phyloP scores from a whole-genome alignment of 2,113 vertebrate species.

The Myrmophylax atrothorax region DNA sequence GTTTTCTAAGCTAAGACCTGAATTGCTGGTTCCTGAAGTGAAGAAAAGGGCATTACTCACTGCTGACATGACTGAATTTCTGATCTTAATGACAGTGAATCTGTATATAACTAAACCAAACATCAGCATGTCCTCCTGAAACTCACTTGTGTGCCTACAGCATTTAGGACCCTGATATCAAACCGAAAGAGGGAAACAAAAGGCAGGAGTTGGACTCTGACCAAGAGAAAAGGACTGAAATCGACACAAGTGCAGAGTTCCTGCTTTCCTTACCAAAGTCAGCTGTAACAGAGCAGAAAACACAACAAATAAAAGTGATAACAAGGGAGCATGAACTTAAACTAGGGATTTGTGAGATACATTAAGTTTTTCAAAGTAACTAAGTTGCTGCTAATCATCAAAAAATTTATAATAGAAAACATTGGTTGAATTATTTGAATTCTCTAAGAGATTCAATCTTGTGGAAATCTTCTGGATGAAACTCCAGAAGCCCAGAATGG shows the following conservation, averaged over 20 bases:
- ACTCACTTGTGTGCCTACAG: fast-evolving
- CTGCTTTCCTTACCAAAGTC: neutral
- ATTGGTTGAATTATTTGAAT: neutral
- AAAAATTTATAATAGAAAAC: neutral
- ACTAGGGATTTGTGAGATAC: neutral
- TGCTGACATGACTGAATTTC: neutral
- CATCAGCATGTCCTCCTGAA: neutral
- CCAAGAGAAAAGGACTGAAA: neutral
- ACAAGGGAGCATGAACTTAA: neutral
- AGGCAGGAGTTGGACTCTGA: neutral
- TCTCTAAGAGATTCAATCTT: neutral
- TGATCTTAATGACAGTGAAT: neutral
- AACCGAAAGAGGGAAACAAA: neutral
- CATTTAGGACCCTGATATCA: neutral
- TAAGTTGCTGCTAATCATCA: neutral
- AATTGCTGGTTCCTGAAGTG: neutral
- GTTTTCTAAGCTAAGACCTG: neutral
- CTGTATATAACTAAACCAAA: neutral
- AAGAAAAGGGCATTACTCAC: neutral
- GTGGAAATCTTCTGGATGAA: neutral
- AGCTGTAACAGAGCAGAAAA: neutral
- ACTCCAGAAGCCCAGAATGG: neutral
- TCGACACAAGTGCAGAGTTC: neutral
- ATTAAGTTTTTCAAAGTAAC: neutral
- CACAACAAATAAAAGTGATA: neutral